These are phyloP conservation scores for Drosophila suzukii DNA, from an alignment of 1,140 invertebrate genomes.

Conservation along the genomic window DNA sequence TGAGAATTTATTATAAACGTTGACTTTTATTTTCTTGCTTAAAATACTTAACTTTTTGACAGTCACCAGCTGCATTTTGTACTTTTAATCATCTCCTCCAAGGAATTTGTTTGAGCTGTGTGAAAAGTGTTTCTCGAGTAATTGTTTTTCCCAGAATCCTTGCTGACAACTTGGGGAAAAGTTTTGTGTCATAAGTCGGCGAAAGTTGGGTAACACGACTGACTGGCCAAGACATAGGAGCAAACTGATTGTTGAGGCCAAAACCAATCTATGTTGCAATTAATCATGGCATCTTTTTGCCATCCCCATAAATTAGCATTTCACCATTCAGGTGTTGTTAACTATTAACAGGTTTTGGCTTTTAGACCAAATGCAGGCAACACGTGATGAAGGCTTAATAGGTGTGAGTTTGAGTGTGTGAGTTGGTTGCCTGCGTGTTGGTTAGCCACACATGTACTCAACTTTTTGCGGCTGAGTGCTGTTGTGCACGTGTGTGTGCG, in stretches of 20 bases:
- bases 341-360: conserved; percentile 43
- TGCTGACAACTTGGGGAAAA: conserved; percentile 34
- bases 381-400: conserved; percentile 22
- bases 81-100: not conserved
- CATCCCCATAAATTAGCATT: conserved; percentile 10
- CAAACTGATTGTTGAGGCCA: not conserved
- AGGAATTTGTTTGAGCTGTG: conserved; percentile 3
- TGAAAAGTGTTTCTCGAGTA: conserved; percentile 21
- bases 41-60: not conserved
- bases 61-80: conserved; percentile 19
- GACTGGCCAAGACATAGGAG: not conserved
- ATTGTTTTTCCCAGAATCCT: conserved; percentile 24
- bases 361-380: conserved; percentile 16
- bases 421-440: conserved; percentile 7
- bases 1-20: no score
- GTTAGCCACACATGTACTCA: conserved; percentile 36
- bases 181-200: conserved; percentile 29
- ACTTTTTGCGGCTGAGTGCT: conserved; percentile 30
- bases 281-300: not conserved
- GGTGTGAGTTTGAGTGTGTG: not conserved
- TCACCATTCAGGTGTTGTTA: conserved; percentile 11
- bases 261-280: conserved; percentile 3
- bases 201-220: not conserved
- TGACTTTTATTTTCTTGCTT: not conserved
- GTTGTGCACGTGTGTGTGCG: not conserved